phyloP scores from a whole-genome alignment of 2,113 vertebrate species.

The Bubo blakistoni region DNA sequence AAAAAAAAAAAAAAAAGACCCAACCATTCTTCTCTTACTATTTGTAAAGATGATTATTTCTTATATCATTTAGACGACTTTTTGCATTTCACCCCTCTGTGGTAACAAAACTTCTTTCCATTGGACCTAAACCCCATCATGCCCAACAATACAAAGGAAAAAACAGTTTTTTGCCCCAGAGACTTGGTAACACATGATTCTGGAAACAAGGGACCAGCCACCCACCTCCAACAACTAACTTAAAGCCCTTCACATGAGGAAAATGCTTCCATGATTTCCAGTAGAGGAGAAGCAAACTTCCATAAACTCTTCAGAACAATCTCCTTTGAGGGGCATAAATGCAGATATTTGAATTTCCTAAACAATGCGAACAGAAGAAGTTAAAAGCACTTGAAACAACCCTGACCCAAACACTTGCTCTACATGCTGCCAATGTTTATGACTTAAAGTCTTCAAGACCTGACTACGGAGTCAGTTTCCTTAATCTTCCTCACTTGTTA shows the following conservation, averaged over 20 bases:
- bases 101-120: accelerated
- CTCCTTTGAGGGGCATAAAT: not conserved
- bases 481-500: not conserved
- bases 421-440: accelerated
- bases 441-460: not conserved
- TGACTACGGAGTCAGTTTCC: not conserved
- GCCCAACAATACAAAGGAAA: not conserved
- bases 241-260: accelerated
- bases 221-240: not conserved
- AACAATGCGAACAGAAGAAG: not conserved
- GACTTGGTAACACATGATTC: accelerated
- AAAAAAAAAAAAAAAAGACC: no score
- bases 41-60: no score
- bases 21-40: accelerated
- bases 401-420: accelerated
- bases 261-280: not conserved
- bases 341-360: not conserved
- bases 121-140: accelerated
- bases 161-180: no score
- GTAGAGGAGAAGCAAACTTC: not conserved
- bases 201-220: not conserved
- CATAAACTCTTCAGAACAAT: not conserved
- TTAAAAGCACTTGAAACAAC: not conserved
- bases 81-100: not conserved
- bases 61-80: accelerated